Evolutionary conservation across 2,888 invertebrate species (phyloP).

Genomic region (Cheilosia pagana): DNA sequence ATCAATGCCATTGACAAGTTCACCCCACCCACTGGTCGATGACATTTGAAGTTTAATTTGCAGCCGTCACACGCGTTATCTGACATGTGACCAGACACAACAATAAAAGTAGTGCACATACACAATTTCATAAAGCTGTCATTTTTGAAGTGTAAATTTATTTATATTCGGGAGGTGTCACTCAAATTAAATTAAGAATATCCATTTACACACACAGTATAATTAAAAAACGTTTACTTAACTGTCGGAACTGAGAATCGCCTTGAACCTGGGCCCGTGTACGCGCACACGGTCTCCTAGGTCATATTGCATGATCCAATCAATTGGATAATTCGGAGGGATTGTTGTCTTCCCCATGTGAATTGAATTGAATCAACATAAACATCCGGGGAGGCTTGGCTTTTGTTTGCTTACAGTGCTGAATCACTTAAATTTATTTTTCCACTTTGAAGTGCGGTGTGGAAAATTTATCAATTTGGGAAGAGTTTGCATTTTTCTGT

Average conservation of each 20-base stretch:
- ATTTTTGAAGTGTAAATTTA: too few relatives aligned
- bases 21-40: too few relatives aligned
- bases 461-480: neutral
- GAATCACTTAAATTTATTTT: neutral
- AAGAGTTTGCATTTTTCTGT: neutral
- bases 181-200: neutral
- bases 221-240: neutral
- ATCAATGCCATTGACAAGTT: neutral
- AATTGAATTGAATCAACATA: constrained; percentile 16
- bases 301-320: constrained; percentile 10
- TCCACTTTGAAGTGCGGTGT: neutral
- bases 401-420: constrained; percentile 27
- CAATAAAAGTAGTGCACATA: too few relatives aligned
- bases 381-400: constrained; percentile 51
- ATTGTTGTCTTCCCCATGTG: neutral
- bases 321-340: constrained; percentile 30
- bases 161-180: too few relatives aligned
- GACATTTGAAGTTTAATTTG: too few relatives aligned
- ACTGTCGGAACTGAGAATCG: neutral
- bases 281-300: constrained; percentile 11
- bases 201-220: neutral
- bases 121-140: too few relatives aligned
- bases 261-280: constrained; percentile 32
- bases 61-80: too few relatives aligned
- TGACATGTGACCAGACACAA: too few relatives aligned